Base-by-base conservation (phyloP, 2,113 vertebrate species). In the Apodemus speciosus region DNA sequence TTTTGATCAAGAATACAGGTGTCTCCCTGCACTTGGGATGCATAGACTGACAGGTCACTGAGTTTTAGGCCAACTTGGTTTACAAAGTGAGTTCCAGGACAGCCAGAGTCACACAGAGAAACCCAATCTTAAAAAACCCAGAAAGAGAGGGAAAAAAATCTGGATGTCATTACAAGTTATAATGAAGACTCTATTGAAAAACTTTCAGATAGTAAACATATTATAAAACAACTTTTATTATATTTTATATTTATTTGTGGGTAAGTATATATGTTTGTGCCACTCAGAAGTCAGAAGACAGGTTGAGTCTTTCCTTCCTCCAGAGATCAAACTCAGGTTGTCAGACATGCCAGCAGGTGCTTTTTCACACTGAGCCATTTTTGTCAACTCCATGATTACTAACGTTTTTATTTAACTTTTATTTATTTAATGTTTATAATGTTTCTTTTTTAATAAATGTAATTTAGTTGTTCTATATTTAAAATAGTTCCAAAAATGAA, bases 1-100 rank as follows among this genome's bases (percentile, higher is more conserved):
- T 83, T 94, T 92, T 95, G 79, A 69, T 91, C 32, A 66, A 32
- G 35, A 86, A 32, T 88, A 53, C 56, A 69, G 43, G 43, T 93
- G 53, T 95, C 69, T 73, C 73, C 87, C 7, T 27, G n/a, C n/a
- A 60, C 53, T 81, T 27, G 77, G 53, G 53, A 81, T 58, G 13
- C n/a, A 81, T 35, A 79, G 49, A n/a, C 49, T n/a, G 49, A 51
- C 38, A 9, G 75, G 51, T 77, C 75, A 53, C 9, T 53, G 49
- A 40, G n/a, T 72, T 72, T 20, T 21, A 72, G 38, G n/a, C 68
- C 30, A 38, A 18, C n/a, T 18, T 38, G 68, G n/a, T 71, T n/a
- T 71, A 38, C 68, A 71, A 71, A 71, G n/a, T 71, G 68, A 71
- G 68, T 71, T 38, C n/a, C n/a, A 38, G 68, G 69, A 43, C 35